Conservation (phyloP, 2,888 invertebrate species). For the Lycocerus yunnanus region DNA sequence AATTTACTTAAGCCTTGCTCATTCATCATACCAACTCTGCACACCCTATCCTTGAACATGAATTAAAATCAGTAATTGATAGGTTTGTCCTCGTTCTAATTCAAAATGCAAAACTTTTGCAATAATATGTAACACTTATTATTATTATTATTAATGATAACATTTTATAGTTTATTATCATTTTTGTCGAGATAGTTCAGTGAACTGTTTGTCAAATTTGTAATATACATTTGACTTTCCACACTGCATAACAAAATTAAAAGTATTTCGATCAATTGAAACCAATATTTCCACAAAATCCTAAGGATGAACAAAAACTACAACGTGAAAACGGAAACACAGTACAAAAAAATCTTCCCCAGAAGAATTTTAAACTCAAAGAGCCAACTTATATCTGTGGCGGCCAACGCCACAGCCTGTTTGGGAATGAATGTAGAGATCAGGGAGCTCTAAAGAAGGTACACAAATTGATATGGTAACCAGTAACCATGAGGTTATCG, state of each 20-base stretch:
- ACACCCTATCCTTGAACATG: slow-evolving; percentile 4
- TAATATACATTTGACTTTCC: background rate
- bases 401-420: too few species aligned
- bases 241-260: background rate
- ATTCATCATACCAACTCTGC: background rate
- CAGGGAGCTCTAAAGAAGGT: too few species aligned
- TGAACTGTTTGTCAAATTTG: background rate
- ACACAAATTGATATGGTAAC: too few species aligned
- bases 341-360: too few species aligned
- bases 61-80: background rate
- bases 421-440: too few species aligned
- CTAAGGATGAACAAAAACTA: too few species aligned
- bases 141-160: background rate
- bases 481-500: too few species aligned
- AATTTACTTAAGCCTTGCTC: background rate
- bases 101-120: background rate
- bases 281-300: too few species aligned
- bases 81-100: slow-evolving; percentile 1
- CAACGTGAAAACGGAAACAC: too few species aligned
- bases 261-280: too few species aligned
- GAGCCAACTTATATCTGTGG: too few species aligned
- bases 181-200: background rate
- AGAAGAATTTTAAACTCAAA: too few species aligned
- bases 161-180: background rate
- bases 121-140: background rate